Base-by-base conservation (phyloP, 2,797 vertebrate species). In the Phrynocephalus forsythii region DNA sequence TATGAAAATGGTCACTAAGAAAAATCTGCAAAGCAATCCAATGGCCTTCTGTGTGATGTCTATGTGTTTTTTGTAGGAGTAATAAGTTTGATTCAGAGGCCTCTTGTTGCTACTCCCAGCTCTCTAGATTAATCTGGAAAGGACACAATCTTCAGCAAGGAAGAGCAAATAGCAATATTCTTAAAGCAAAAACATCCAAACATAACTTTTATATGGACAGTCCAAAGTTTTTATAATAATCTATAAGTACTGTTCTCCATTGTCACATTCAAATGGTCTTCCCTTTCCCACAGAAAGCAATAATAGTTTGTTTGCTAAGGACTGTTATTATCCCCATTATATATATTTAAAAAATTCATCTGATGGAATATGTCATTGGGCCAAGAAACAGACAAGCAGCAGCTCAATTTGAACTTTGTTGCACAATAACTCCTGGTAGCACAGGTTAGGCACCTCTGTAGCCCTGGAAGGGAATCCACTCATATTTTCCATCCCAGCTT, bases 401-500 rank as follows among this genome's bases (percentile, higher is more conserved):
- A 89, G 56, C 10, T 66, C 44, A 84, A 91, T 9, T 73, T 38
- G 38, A 87, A 85, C 3, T 79, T 26, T 24, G 56, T 0, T 24
- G 28, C 68, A 66, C 38, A 91, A 63, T 75, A 85, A 88, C 87
- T 91, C 68, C 78, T 89, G 89, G 71, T 84, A 91, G 77, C n/a
- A 1, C 30, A 91, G 72, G 83, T 79, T 38, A 87, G 76, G 83
- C 87, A 87, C 6, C 22, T 80, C 30, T 86, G 13, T 26, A 89
- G 67, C 10, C 63, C 92, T 86, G 20, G 85, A 75, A 1, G 30
- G 3, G 79, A 76, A 85, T 87, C 88, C 91, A 88, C 89, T 91
- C 89, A 4, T 9, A 20, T 72, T 93, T 94, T 94, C 93, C 94
- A 94, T 88, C 87, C 33, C 33, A 73, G 33, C 73, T 92, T 84